Evolutionary conservation across 2,797 vertebrate species (phyloP), one percentile per base, ranked within the genome.

Genomic region (Meriones psammophilus): DNA sequence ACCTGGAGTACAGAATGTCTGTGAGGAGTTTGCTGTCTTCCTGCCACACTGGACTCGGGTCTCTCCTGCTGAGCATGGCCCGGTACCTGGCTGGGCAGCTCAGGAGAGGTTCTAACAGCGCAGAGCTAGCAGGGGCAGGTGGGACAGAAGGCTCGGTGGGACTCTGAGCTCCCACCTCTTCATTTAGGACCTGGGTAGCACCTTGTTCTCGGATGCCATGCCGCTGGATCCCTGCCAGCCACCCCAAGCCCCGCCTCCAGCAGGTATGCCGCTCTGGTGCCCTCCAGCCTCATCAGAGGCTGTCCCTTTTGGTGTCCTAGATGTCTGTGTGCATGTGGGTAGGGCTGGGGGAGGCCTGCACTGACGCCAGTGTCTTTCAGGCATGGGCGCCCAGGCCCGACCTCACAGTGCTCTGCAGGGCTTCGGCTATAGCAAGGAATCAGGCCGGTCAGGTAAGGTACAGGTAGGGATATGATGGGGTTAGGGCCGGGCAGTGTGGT

Each of bases 321-420:
- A 60, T 9, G 2, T 30, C 50, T 17, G 2, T 20, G 26, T 30
- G 1, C 0, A 1, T 10, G 4, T 36, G 68, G 58, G 69, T 9
- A 17, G 60, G 79, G 42, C 68, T 42, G 8, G 33, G 42, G 56
- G 54, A 24, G 1, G 2, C 28, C 39, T 0, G 8, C 8, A 6
- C 74, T 96, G 77, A 96, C 0, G 1, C 84, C 18, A 0, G 13
- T 12, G 2, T 96, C 94, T 96, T 24, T 0, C 96, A 99, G 99
- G 99, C 92, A 99, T 99, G 99, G 99, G 99, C 62, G 99, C 99
- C 50, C 98, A 98, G 76, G 95, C 98, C n/a, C 94, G 94, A 84
- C 98, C 98, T 88, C 98, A 98, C 1, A 96, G 99, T 33, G 98
- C 98, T 36, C 98, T 99, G 98, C 99, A 99, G 97, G 99, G 99